Base-by-base conservation (phyloP, 2,797 vertebrate species). In the Acipenser ruthenus region DNA sequence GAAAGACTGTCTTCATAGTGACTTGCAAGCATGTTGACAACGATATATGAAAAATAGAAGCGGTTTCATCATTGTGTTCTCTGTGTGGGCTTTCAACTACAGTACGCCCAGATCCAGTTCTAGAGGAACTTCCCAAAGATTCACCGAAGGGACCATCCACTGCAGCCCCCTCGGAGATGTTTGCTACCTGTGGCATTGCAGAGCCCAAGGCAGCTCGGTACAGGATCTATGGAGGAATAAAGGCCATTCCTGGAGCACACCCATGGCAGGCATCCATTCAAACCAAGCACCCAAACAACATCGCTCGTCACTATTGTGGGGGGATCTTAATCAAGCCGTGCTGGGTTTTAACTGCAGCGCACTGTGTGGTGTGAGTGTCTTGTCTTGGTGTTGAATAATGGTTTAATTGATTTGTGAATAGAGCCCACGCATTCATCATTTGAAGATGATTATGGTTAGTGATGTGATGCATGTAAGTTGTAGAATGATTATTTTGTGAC, bases 251-350 rank as follows among this genome's bases (percentile, higher is more conserved):
- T 12, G 95, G 93, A 64, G 87, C 90, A 52, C 80, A 91, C 67
- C 96, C 96, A 0, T 99, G 96, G 96, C 91, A 96, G 81, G 94
- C 84, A 8, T 96, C 94, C 49, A n/a, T 98, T 51, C 91, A 97
- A 77, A 75, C 69, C 49, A 67, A 71, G 8, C 10, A 75, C 55
- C 65, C 77, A 0, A 1, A 6, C 1, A 49, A 12, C 8, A 10
- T 67, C 0, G 80, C 68, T 18, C 72, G 7, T 13, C 94, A 95
- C 68, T 68, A 75, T 13, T 99, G 97, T 75, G 95, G 95, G 75
- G 95, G 94, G 8, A 78, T 88, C 1, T 86, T 99, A 51, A 95
- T 98, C 6, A 74, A 84, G 7, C 83, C 92, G 48, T 99, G 97
- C 76, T 98, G 95, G 96, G 90, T 96, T 65, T 85, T 99, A 71